Evolutionary conservation across 2,888 invertebrate species (phyloP).

Genomic region (Danaus chrysippus): DNA sequence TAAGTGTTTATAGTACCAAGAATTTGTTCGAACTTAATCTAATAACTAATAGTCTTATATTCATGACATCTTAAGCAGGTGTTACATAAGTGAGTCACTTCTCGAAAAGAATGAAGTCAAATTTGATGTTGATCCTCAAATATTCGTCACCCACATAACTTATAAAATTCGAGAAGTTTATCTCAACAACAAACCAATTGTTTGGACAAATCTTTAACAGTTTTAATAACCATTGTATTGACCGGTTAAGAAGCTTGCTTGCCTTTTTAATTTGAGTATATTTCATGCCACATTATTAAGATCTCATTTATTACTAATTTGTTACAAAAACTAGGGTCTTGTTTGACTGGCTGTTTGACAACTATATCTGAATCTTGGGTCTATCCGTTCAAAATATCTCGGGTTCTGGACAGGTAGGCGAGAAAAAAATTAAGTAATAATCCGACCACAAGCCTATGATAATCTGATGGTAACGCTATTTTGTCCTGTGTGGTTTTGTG

Average conservation of each 20-base stretch:
- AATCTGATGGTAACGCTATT: slow-evolving; percentile 79
- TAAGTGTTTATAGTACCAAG: too few relatives aligned
- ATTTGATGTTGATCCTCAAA: slow-evolving; percentile 57
- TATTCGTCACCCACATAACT: slow-evolving; percentile 49
- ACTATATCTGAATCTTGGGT: slow-evolving; percentile 54
- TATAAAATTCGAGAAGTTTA: slow-evolving; percentile 59
- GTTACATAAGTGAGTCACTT: too few relatives aligned
- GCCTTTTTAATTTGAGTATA: slow-evolving; percentile 69
- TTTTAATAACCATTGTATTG: slow-evolving; percentile 75
- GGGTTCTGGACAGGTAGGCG: slow-evolving; percentile 69
- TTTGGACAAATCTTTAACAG: slow-evolving; percentile 76
- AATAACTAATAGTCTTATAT: too few relatives aligned
- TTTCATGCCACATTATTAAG: slow-evolving; percentile 39
- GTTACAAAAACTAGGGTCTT: slow-evolving; percentile 36
- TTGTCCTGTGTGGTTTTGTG: slow-evolving; percentile 76
- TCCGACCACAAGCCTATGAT: slow-evolving; percentile 73
- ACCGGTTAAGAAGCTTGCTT: slow-evolving; percentile 76
- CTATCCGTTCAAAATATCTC: slow-evolving; percentile 57
- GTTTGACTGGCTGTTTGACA: slow-evolving; percentile 45
- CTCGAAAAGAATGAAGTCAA: slow-evolving; percentile 34
- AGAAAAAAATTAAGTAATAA: slow-evolving; percentile 76
- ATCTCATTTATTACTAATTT: slow-evolving; percentile 13
- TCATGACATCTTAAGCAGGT: too few relatives aligned
- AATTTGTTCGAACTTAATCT: too few relatives aligned
- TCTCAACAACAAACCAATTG: slow-evolving; percentile 67